phyloP scores from a whole-genome alignment of 1,140 invertebrate species.

The Drosophila bifasciata region DNA sequence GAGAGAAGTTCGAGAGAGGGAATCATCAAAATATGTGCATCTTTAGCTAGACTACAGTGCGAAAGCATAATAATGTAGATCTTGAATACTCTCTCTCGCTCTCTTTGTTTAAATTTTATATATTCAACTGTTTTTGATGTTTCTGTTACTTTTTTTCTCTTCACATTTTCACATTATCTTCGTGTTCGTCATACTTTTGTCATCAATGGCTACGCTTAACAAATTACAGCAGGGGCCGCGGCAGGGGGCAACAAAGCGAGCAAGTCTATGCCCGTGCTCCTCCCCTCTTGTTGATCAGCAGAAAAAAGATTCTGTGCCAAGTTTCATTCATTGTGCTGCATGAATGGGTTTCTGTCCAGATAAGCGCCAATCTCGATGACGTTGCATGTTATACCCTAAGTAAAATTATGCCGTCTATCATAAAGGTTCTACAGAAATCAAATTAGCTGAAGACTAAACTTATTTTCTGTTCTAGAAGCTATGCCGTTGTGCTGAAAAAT shows the following conservation, averaged over 20 bases:
- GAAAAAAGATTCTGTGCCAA: conserved; percentile 28
- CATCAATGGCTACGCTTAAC: conserved; percentile 66
- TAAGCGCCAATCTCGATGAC: conserved; percentile 44
- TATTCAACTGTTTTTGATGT: not conserved
- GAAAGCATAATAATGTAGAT: conserved; percentile 33
- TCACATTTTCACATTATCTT: conserved; percentile 62
- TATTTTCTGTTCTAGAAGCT: not conserved
- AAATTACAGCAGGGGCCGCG: conserved; percentile 50
- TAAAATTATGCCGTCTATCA: not conserved
- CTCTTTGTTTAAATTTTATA: conserved; percentile 2
- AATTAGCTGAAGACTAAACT: not conserved
- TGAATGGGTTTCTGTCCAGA: conserved; percentile 41
- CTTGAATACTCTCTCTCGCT: conserved; percentile 17
- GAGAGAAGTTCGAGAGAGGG: too few relatives aligned
- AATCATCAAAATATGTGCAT: too few relatives aligned
- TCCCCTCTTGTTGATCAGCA: too few relatives aligned
- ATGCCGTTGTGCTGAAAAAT: not conserved
- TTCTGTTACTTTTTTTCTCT: conserved; percentile 34
- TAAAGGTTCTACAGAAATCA: not conserved
- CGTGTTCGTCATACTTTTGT: conserved; percentile 69
- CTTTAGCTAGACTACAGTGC: too few relatives aligned
- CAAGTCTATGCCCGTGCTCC: not conserved
- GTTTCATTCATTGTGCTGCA: conserved; percentile 46
- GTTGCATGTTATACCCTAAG: conserved; percentile 12
- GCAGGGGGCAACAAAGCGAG: not conserved